phyloP scores from a whole-genome alignment of 1,140 invertebrate species.

The Pogonus chalceus region DNA sequence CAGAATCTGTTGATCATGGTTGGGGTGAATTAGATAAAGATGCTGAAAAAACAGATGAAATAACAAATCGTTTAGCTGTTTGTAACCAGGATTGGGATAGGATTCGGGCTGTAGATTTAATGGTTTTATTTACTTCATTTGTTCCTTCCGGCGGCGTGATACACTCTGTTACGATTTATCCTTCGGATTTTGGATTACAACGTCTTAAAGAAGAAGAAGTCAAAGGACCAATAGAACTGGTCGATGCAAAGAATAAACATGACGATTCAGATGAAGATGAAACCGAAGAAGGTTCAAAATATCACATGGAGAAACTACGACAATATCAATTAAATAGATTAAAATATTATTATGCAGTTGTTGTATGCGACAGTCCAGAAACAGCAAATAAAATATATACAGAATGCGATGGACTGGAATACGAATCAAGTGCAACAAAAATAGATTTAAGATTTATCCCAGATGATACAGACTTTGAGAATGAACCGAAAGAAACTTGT shows the following conservation, averaged over 20 bases:
- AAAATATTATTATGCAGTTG: slow-evolving; percentile 93
- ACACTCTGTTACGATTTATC: slow-evolving; percentile 76
- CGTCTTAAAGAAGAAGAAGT: slow-evolving; percentile 85
- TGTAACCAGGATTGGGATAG: slow-evolving; percentile 99
- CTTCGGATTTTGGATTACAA: slow-evolving; percentile 86
- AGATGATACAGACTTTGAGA: slow-evolving; percentile 81
- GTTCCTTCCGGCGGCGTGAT: slow-evolving; percentile 68
- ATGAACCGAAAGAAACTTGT: slow-evolving; percentile 69
- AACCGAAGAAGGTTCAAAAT: slow-evolving; percentile 52
- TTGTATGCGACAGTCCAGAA: slow-evolving; percentile 69
- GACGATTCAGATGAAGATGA: slow-evolving; percentile 35
- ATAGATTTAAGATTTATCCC: slow-evolving; percentile 92
- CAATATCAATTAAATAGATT: slow-evolving; percentile 90
- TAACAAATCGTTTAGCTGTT: slow-evolving; percentile 72
- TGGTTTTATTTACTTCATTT: slow-evolving; percentile 86
- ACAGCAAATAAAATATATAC: slow-evolving; percentile 86
- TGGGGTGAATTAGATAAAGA: slow-evolving; percentile 92
- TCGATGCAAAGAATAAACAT: slow-evolving; percentile 30
- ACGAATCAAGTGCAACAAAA: slow-evolving; percentile 81
- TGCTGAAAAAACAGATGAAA: slow-evolving; percentile 68
- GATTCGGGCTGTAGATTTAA: slow-evolving; percentile 80
- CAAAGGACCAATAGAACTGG: slow-evolving; percentile 70
- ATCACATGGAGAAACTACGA: slow-evolving; percentile 82
- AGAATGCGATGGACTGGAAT: slow-evolving; percentile 95
- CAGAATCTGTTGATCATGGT: slow-evolving; percentile 73